phyloP scores from a whole-genome alignment of 2,888 invertebrate genomes.

The Amphiduros pacificus region DNA sequence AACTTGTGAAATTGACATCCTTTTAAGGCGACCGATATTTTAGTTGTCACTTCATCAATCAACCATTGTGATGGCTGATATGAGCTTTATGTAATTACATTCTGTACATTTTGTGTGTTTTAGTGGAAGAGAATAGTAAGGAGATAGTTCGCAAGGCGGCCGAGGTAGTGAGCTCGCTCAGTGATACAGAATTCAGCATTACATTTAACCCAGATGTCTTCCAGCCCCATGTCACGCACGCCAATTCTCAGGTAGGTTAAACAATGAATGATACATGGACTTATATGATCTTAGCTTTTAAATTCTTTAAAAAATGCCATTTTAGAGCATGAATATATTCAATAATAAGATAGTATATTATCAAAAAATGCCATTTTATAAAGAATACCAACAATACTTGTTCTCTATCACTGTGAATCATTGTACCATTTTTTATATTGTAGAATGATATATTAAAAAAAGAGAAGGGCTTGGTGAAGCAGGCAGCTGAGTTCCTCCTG shows the following conservation, averaged over 20 bases:
- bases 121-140: conserved; percentile 76
- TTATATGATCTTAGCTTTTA: not conserved
- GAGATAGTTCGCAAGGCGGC: conserved; percentile 86
- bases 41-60: not conserved
- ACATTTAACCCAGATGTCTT: conserved; percentile 98
- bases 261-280: not conserved
- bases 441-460: conserved; percentile 71
- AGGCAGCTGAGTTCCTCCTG: conserved; percentile 92
- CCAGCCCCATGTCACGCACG: conserved; percentile 89
- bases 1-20: no score
- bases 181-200: conserved; percentile 94
- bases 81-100: no score
- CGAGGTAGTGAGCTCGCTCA: conserved; percentile 87
- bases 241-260: conserved; percentile 66
- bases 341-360: no score
- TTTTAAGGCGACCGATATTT: no score
- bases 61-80: no score
- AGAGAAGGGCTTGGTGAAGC: conserved; percentile 88
- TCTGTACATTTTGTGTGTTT: not conserved
- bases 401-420: no score
- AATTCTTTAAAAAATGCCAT: not conserved
- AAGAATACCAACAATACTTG: no score
- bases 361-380: no score
- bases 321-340: not conserved
- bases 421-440: conserved; percentile 8